Percentiles rank a stretch among this genome's conserved stretches.
Evolutionary conservation across 1,140 invertebrate genomes (phyloP).

Genomic region (Varroa destructor): DNA sequence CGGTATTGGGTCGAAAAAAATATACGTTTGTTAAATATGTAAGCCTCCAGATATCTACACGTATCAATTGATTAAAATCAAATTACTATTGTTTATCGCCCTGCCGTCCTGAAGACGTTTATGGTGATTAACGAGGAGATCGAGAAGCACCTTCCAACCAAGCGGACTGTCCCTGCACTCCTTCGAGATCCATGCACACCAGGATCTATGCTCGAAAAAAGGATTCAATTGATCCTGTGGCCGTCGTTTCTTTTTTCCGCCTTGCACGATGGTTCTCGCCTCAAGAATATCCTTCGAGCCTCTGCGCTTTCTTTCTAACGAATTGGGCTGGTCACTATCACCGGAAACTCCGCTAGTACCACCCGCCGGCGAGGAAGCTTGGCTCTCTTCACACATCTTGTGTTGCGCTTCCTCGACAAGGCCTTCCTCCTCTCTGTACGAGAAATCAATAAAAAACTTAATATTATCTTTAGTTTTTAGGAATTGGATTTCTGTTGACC

Average conservation of each 20-base stretch:
- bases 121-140: background rate
- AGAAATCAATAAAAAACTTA: background rate
- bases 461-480: background rate
- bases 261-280: background rate
- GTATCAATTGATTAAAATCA: background rate
- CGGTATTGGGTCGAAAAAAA: too few species aligned
- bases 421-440: conserved; percentile 9
- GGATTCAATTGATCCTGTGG: conserved; percentile 24
- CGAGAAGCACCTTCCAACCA: conserved; percentile 13
- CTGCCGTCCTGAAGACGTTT: background rate
- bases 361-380: conserved; percentile 3
- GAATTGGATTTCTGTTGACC: background rate
- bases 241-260: background rate
- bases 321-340: background rate
- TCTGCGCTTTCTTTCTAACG: conserved; percentile 11
- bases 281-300: conserved; percentile 25
- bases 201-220: conserved; percentile 20
- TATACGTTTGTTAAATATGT: too few species aligned
- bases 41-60: too few species aligned
- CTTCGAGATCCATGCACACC: conserved; percentile 26
- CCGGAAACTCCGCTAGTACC: too few species aligned
- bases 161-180: background rate
- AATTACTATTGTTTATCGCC: background rate
- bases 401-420: conserved; percentile 25
- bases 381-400: conserved; percentile 3